Evolutionary conservation across 2,113 vertebrate genomes (phyloP), one percentile per base, ranked within the genome.

Genomic region (Triplophysa siluroides): DNA sequence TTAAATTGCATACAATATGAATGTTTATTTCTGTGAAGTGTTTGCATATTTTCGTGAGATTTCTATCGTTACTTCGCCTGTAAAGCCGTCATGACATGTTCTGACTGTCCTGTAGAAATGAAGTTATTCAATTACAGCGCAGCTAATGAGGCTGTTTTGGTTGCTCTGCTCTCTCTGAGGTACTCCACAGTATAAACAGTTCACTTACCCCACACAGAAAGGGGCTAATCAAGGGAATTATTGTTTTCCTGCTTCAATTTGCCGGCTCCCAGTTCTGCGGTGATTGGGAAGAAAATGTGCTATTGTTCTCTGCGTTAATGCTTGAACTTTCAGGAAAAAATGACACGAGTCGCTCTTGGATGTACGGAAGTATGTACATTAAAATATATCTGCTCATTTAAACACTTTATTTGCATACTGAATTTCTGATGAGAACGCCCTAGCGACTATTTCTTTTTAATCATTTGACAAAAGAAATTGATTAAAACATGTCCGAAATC

Each of bases 241-340:
- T 99, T 99, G 97, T 99, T 99, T 99, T 99, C 95, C 97, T 95
- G 96, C 95, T 95, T 94, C 95, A 98, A 98, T 99, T 99, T 99
- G 95, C 94, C 93, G 94, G 95, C 95, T 96, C 95, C 94, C 95
- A 96, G 96, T 96, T 95, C 94, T 93, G 91, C 95, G 92, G 95
- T 99, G 97, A 99, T 99, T 99, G 96, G 95, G 94, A 95, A 95
- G 96, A 93, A 98, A 97, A 95, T 97, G 94, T 97, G 85, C 90
- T 88, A 93, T 93, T 93, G 92, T 93, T 86, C 89, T 76, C 78
- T 43, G 76, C 43, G 78, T 83, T 83, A 79, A 89, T 91, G 87
- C 86, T 84, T 88, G 88, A 91, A 90, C 90, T 88, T 84, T 52
- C 86, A 88, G 81, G 90, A 91, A 92, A 91, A 89, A 91, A 87